A percentile compares a stretch with the other conserved stretches of the same genome.
Conservation (phyloP, 2,113 vertebrate genomes). For the Leptobrachium ailaonicum region DNA sequence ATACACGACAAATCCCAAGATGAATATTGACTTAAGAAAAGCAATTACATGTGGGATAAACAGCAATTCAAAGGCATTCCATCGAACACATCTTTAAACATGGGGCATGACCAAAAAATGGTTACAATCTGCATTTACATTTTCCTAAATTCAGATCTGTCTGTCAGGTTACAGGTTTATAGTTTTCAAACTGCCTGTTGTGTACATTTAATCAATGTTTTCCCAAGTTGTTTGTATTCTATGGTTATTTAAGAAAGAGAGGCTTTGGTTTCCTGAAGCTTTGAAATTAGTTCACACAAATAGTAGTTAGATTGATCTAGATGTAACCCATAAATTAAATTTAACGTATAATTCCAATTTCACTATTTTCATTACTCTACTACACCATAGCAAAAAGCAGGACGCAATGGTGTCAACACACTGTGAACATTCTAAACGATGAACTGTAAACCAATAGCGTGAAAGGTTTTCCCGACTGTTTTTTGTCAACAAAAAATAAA, state of each 20-base stretch:
- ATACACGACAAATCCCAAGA: not conserved
- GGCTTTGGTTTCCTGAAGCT: not conserved
- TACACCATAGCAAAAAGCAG: no score
- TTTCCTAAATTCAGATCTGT: not conserved
- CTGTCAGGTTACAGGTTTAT: not conserved
- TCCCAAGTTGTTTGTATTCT: not conserved
- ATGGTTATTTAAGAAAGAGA: not conserved
- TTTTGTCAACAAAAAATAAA: no score
- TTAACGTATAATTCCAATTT: no score
- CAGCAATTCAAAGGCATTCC: not conserved
- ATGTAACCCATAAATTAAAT: no score
- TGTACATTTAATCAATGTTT: not conserved
- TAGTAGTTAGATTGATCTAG: no score
- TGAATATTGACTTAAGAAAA: not conserved
- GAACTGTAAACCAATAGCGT: no score
- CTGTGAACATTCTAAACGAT: no score
- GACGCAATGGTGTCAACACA: no score
- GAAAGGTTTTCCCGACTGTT: no score
- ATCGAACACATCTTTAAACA: not conserved
- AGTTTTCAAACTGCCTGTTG: not conserved
- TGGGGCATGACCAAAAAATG: not conserved
- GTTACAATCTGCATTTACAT: not conserved
- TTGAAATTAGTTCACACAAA: not conserved
- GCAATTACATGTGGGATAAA: not conserved
- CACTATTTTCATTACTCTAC: no score